Evolutionary conservation across 2,888 invertebrate species (phyloP), one percentile per base, ranked within the genome.

Genomic region (Cryptophagus acutangulus): DNA sequence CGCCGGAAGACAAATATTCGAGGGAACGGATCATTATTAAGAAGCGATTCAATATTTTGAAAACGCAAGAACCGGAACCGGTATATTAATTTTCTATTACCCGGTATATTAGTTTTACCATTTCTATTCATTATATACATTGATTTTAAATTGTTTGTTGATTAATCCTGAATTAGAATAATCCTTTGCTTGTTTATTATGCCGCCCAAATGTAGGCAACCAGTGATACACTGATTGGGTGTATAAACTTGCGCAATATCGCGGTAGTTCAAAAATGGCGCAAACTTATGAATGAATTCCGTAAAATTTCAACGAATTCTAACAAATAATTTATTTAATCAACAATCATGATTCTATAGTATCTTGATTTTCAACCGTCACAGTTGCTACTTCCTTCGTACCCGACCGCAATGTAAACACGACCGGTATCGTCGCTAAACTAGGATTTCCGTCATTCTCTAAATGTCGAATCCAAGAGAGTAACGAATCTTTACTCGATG

Each of bases 391-490:
- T 48, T 69, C 66, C 37, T 73, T 73, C 12, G 76, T 67, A 4
- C 81, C 79, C 2, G 86, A 80, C 49, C 74, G 76, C 17, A 92
- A 74, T 24, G 83, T 87, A 62, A 96, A 95, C 43, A 94, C 77
- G 29, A 95, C 79, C n/a, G 91, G 87, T 55, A 89, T 77, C 45
- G 75, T 73, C 36, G 78, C 76, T 42, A 96, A 69, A 6, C 74
- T 64, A 0, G 89, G 84, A 70, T 91, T 90, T 1, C 77, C 80
- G 59, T 81, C 72, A 41, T 75, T 76, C 66, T 93, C 87, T 49
- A 93, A 65, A 57, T 85, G 75, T 37, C 90, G 77, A 59, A 94
- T 81, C 93, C 88, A 96, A 0, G 92, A 90, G n/a, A 94, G 69
- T 4, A 96, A 70, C 0, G 95, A 94, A 70, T 94, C 93, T 69